Evolutionary conservation across 2,888 invertebrate species (phyloP).

Genomic region (Phortica okadai): DNA sequence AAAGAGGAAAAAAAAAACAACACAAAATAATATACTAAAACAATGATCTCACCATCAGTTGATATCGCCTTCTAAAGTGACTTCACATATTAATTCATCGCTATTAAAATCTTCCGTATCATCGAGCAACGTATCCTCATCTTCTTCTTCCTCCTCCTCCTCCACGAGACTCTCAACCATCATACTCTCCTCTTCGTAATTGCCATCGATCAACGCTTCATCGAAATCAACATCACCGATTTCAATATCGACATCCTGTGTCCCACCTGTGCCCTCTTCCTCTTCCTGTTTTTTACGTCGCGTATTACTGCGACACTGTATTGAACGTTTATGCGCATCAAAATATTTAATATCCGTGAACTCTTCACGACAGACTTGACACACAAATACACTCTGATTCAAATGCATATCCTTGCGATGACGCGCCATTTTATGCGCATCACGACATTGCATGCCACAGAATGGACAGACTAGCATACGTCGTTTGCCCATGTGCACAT

Average conservation of each 20-base stretch:
- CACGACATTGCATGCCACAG: conserved; percentile 72
- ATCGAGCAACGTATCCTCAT: conserved; percentile 41
- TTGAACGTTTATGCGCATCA: conserved; percentile 72
- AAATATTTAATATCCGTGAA: conserved; percentile 72
- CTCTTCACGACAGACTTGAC: conserved; percentile 69
- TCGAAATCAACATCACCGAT: conserved; percentile 44
- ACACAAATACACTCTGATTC: conserved; percentile 65
- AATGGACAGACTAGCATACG: conserved; percentile 71
- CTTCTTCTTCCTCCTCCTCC: conserved; percentile 34
- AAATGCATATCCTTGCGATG: conserved; percentile 71
- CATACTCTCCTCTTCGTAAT: conserved; percentile 26
- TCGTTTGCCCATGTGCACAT: conserved; percentile 70
- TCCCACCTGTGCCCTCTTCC: not conserved
- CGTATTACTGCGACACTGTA: conserved; percentile 72
- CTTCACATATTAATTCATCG: conserved; percentile 60
- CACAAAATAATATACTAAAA: not conserved
- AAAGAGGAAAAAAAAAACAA: not conserved
- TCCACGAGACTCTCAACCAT: conserved; percentile 41
- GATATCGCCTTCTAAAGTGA: conserved; percentile 60
- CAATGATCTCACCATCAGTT: conserved; percentile 46
- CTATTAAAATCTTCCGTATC: conserved; percentile 46
- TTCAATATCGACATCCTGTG: not conserved
- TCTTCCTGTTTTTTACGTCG: conserved; percentile 54
- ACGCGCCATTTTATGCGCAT: conserved; percentile 72
- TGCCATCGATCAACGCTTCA: not conserved